These are phyloP conservation scores for Drosophila tristis DNA, from an alignment of 1,140 invertebrate species.

Conservation along the genomic window DNA sequence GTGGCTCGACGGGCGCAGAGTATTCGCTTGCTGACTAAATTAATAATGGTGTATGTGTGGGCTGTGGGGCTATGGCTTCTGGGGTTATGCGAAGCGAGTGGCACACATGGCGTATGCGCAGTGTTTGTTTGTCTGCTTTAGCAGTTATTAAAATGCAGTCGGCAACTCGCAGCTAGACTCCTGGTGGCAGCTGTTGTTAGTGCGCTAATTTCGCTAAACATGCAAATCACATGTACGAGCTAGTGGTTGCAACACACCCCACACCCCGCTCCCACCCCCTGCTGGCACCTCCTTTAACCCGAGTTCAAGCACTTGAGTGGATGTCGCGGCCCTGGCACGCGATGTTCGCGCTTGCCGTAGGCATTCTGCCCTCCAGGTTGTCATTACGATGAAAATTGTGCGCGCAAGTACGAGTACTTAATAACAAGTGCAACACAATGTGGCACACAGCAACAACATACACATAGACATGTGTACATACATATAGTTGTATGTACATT, in stretches of 20 bases:
- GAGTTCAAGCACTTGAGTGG: constrained; percentile 69
- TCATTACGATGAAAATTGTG: constrained; percentile 80
- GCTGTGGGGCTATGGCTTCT: constrained; percentile 1
- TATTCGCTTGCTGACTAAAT: constrained; percentile 61
- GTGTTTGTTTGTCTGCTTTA: constrained; percentile 67
- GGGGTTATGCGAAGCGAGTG: constrained; percentile 8
- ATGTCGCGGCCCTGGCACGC: constrained; percentile 76
- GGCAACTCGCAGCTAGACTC: constrained; percentile 31
- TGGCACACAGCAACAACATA: constrained; percentile 49
- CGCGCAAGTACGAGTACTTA: constrained; percentile 67
- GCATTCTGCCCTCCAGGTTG: constrained; percentile 78
- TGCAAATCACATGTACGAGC: constrained; percentile 75
- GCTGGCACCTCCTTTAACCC: constrained; percentile 35
- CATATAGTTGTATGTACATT: constrained; percentile 4
- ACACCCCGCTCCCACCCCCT: neutral
- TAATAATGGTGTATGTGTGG: constrained; percentile 70
- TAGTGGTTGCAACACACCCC: constrained; percentile 9
- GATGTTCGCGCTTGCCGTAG: constrained; percentile 66
- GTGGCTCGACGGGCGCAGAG: constrained; percentile 33
- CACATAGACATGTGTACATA: neutral
- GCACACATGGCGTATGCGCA: constrained; percentile 72
- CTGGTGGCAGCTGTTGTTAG: constrained; percentile 72
- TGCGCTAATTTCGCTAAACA: constrained; percentile 80
- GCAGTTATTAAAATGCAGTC: constrained; percentile 71
- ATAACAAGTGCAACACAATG: constrained; percentile 80